Percentiles rank a stretch among this genome's conserved stretches.
These are phyloP conservation scores for Phallusia fumigata DNA, from an alignment of 23 tunicate genomes.

Conservation along the genomic window DNA sequence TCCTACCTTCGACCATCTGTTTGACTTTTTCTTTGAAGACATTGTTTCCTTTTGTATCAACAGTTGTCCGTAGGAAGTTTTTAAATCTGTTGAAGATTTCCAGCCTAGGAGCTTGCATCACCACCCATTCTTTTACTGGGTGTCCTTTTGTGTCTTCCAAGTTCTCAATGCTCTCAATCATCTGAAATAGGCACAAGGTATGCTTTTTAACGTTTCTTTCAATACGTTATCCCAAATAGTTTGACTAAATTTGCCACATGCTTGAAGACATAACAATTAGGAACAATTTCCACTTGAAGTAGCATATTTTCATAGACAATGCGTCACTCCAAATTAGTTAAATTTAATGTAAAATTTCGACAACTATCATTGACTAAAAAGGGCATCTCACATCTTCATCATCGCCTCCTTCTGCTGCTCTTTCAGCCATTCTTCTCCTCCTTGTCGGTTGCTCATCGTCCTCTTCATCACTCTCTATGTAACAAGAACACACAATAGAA, in stretches of 20 bases:
- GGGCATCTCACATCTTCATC: slow-evolving; percentile 64
- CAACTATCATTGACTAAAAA: background rate
- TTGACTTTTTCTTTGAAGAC: slow-evolving; percentile 89
- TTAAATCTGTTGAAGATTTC: slow-evolving; percentile 89
- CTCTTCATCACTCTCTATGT: slow-evolving; percentile 73
- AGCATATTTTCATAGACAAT: background rate
- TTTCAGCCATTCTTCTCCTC: slow-evolving; percentile 86
- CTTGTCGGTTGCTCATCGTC: slow-evolving; percentile 65
- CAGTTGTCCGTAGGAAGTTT: slow-evolving; percentile 83
- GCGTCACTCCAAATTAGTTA: background rate
- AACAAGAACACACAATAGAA: background rate
- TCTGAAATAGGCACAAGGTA: slow-evolving; percentile 16
- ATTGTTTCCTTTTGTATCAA: slow-evolving; percentile 78
- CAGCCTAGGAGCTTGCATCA: slow-evolving; percentile 77
- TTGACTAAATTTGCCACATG: no score
- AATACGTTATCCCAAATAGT: no score
- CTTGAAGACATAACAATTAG: no score
- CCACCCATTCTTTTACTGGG: slow-evolving; percentile 96
- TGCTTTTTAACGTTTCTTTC: no score
- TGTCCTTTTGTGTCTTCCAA: slow-evolving; percentile 98
- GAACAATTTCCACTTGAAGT: no score
- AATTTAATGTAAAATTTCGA: background rate
- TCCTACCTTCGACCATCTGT: slow-evolving; percentile 95
- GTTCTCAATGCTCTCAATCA: slow-evolving; percentile 96
- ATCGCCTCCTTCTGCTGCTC: slow-evolving; percentile 96